Percentiles rank a stretch among this genome's conserved stretches.
Conservation (phyloP, 2,888 invertebrate genomes). For the Microctonus aethiopoides region DNA sequence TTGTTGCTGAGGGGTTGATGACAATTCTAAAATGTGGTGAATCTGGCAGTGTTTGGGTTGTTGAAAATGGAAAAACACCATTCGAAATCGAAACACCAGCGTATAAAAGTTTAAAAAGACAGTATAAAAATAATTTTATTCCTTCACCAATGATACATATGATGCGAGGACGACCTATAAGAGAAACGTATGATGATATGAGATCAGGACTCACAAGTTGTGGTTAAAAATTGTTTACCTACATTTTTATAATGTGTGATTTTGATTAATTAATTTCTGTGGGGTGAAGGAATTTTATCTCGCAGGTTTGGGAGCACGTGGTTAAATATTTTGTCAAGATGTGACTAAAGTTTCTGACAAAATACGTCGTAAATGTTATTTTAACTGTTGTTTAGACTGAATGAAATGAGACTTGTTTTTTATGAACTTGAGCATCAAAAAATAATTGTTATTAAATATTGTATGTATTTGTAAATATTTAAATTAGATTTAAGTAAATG, state of each 20-base stretch:
- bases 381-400: constrained; percentile 5
- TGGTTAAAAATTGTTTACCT: constrained; percentile 43
- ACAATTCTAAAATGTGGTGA: constrained; percentile 50
- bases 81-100: constrained; percentile 58
- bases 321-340: background rate
- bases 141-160: constrained; percentile 41
- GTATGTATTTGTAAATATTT: background rate
- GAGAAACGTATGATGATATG: constrained; percentile 56
- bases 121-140: constrained; percentile 59
- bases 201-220: constrained; percentile 57
- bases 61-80: constrained; percentile 58
- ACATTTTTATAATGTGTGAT: background rate
- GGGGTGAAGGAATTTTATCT: background rate
- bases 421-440: background rate
- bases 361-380: background rate
- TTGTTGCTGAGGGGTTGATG: constrained; percentile 60
- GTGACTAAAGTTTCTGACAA: background rate
- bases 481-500: background rate
- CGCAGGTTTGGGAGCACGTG: background rate
- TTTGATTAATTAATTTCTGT: background rate
- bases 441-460: background rate
- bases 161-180: constrained; percentile 50
- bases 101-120: constrained; percentile 53
- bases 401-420: background rate
- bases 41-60: constrained; percentile 60